Conservation (phyloP, 2,113 vertebrate genomes). For the Pachypanchax playfairii region DNA sequence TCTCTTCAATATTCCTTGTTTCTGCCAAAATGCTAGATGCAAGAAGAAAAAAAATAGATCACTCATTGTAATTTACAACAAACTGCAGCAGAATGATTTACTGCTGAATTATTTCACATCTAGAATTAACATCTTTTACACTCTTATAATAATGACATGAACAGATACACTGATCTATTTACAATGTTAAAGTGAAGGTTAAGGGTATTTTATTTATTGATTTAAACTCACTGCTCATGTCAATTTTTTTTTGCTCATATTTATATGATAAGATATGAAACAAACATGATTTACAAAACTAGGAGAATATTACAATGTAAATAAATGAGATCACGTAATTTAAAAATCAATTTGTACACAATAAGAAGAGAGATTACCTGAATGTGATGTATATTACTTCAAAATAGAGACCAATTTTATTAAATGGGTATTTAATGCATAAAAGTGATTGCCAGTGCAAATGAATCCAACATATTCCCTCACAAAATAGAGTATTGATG, state of each 20-base stretch:
- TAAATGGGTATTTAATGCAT: background rate
- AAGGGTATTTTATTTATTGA: background rate
- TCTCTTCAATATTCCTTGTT: background rate
- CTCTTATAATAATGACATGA: too few relatives aligned
- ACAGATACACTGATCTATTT: background rate
- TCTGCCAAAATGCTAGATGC: background rate
- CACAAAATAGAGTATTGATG: background rate
- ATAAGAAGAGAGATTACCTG: background rate
- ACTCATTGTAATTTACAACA: background rate
- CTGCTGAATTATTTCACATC: too few relatives aligned
- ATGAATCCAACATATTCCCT: background rate
- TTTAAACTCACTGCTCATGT: background rate
- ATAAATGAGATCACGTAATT: background rate
- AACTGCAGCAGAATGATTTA: too few relatives aligned
- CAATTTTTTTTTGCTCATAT: background rate
- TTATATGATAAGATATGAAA: background rate
- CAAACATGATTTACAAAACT: background rate
- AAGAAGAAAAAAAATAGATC: background rate
- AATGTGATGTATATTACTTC: background rate
- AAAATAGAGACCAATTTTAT: background rate
- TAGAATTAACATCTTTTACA: too few relatives aligned
- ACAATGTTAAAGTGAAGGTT: background rate
- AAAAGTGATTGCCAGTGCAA: background rate
- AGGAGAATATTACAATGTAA: background rate
- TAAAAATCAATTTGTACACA: background rate